Conservation (phyloP, 2,888 invertebrate genomes). For the Melanotus villosus region DNA sequence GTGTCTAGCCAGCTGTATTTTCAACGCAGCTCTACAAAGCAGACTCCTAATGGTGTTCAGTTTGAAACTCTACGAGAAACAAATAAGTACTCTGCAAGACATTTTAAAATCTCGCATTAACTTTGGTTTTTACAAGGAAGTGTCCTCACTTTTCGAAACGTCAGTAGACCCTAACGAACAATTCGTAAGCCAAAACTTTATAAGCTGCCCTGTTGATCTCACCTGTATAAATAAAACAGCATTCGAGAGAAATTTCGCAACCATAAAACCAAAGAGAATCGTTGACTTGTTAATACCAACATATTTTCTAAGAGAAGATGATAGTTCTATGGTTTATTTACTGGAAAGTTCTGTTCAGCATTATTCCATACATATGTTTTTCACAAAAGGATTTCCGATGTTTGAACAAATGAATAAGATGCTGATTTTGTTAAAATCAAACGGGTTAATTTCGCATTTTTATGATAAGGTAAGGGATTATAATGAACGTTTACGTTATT, state of each 20-base stretch:
- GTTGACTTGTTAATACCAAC: not conserved
- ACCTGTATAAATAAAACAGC: not conserved
- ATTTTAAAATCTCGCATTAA: not conserved
- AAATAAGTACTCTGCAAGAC: not conserved
- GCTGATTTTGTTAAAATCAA: not conserved
- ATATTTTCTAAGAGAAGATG: not conserved
- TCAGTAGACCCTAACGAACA: not conserved
- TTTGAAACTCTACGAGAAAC: not conserved
- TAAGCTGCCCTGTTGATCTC: not conserved
- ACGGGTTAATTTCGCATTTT: not conserved
- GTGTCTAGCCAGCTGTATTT: not conserved
- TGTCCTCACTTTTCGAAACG: not conserved
- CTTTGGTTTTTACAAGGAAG: not conserved
- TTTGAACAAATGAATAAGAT: not conserved
- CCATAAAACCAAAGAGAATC: not conserved
- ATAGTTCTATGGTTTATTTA: not conserved
- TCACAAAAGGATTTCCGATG: conserved; percentile 1
- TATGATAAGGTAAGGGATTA: too few species aligned
- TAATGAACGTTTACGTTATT: too few species aligned
- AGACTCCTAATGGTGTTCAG: not conserved
- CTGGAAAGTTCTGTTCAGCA: not conserved
- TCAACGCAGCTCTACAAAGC: not conserved
- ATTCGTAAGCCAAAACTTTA: not conserved
- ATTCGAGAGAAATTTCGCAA: not conserved
- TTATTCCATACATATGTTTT: not conserved